Conservation (phyloP, 2,888 invertebrate genomes). For the Pammene fasciana region DNA sequence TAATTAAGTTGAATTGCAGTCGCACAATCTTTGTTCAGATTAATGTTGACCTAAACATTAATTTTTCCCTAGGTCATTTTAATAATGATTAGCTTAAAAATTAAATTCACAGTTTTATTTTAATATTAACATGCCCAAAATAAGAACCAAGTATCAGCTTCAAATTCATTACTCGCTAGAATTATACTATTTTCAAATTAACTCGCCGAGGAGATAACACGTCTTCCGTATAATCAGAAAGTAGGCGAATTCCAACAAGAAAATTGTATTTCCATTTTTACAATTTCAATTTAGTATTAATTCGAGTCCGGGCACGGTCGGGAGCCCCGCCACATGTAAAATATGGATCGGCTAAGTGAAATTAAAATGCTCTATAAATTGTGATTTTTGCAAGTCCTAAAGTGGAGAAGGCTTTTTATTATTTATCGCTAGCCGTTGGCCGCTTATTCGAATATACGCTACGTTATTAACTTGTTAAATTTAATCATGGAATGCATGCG, state of each 20-base stretch:
- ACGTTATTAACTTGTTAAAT: constrained; percentile 76
- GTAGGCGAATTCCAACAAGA: constrained; percentile 73
- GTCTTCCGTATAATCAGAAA: constrained; percentile 74
- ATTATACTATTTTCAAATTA: constrained; percentile 8
- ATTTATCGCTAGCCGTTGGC: constrained; percentile 78
- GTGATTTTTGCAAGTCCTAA: constrained; percentile 84
- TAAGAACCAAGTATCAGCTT: background rate
- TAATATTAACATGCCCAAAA: background rate
- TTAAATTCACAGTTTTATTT: background rate
- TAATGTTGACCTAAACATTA: no score
- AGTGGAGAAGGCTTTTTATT: constrained; percentile 83
- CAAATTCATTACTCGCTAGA: background rate
- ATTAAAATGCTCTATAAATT: constrained; percentile 84
- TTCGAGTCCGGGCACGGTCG: constrained; percentile 78
- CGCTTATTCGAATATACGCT: constrained; percentile 76
- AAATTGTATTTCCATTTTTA: constrained; percentile 84
- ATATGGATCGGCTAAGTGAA: constrained; percentile 84
- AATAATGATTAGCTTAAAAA: no score
- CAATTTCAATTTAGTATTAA: constrained; percentile 84
- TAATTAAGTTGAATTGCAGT: background rate
- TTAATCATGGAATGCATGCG: constrained; percentile 50
- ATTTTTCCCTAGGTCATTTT: no score
- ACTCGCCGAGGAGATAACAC: constrained; percentile 54
- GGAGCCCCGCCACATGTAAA: constrained; percentile 82
- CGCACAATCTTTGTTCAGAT: background rate